phyloP scores from a whole-genome alignment of 2,797 vertebrate genomes.

The Malurus splendens region DNA sequence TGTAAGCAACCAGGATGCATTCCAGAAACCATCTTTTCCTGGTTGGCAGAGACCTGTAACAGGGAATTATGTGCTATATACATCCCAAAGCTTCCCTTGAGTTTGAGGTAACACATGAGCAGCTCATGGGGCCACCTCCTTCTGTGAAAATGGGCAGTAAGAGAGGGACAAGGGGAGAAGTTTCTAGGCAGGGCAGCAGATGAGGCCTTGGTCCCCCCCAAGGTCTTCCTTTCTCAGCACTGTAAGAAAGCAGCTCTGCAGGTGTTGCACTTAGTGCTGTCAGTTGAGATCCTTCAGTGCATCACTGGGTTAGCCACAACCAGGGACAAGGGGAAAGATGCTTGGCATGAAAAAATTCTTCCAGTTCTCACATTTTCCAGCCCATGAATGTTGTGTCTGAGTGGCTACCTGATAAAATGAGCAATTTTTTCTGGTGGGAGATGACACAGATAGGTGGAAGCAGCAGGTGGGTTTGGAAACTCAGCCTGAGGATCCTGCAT shows the following conservation, averaged over 20 bases:
- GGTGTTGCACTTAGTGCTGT: not conserved
- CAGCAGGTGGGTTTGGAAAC: not conserved
- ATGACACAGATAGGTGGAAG: not conserved
- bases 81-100: not conserved
- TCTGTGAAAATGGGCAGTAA: accelerated
- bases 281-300: not conserved
- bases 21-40: not conserved
- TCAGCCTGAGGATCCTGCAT: not conserved
- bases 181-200: not conserved
- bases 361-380: not conserved
- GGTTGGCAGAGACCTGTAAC: not conserved
- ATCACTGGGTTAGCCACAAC: not conserved
- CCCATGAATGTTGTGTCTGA: not conserved
- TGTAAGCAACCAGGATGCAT: not conserved
- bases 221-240: not conserved
- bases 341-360: not conserved
- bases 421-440: not conserved
- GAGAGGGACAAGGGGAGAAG: not conserved
- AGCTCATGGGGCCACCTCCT: not conserved
- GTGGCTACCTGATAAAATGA: not conserved
- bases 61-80: not conserved
- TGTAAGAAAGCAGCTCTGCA: not conserved
- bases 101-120: accelerated
- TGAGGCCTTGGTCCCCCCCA: not conserved
- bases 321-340: not conserved